Base-by-base conservation (phyloP, 1,140 invertebrate species). In the Brachionus rotundiformis region DNA sequence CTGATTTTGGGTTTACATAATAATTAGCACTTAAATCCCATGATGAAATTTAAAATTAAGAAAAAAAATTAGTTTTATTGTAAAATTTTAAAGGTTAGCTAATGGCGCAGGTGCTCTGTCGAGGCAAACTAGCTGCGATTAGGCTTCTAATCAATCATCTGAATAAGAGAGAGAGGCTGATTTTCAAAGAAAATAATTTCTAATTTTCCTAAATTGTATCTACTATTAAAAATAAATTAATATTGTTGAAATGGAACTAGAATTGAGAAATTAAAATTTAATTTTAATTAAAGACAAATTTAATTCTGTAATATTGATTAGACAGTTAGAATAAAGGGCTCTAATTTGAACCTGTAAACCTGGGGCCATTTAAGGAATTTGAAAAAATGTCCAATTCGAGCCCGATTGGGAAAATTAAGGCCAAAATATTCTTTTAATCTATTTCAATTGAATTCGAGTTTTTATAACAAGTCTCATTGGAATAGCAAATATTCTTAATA, bases 221-320 rank as follows among this genome's bases (percentile, higher is more conserved):
- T 36, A 68, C 63, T 68, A 68, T 68, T 68, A 68, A 68, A 68
- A 68, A 68, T 68, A 68, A 68, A 68, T 68, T 68, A 68, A 68
- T 68, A 68, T 33, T 68, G 11, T 68, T 33, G 4, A 63, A 63
- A 63, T 29, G 29, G 29, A 63, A 63, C 47, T 54, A 63, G 29
- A 63, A 63, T 29, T 27, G 11, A 63, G 7, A 33, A 33, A 63
- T 29, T 29, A 29, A 29, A 29, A 63, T 59, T 59, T n/a, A n/a
- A 23, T 59, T 27, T 59, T 59, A 59, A 59, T 63, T 33, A 13
- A 63, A 63, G 61, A 63, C 61, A 29, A 63, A 63, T 63, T 63
- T 29, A 63, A 29, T 33, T 63, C 29, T 63, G n/a, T 54, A 54
- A 54, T 54, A 54, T 54, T 54, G 19, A 54, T 54, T 54, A 19